Base-by-base conservation (phyloP, 1,140 invertebrate genomes). In the Tetramorium simillimum region DNA sequence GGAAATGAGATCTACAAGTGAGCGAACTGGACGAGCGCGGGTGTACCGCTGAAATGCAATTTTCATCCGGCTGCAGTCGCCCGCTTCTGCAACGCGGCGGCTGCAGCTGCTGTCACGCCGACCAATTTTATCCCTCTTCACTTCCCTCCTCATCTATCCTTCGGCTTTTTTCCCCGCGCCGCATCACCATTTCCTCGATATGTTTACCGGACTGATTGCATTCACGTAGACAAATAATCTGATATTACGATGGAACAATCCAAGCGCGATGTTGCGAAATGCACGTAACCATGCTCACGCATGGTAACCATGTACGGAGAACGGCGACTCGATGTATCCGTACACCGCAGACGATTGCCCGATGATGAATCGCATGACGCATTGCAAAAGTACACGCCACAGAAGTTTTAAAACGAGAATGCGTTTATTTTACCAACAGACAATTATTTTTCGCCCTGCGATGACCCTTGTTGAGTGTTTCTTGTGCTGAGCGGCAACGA, bases 1-100 rank as follows among this genome's bases (percentile, higher is more conserved):
- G 90, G 86, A 92, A 92, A 92, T 92, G 88, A 92, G 90, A 92
- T 91, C 72, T 90, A 89, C 88, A 69, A 89, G 85, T 90, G 88
- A 87, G 65, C 70, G 81, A 65, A 67, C 76, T 82, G 88, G 78
- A 86, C 80, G 65, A 63, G 72, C 33, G 73, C 24, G 56, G 60
- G 46, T 82, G 65, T 72, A 84, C 60, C 56, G 84, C 75, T 86
- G 85, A 91, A 91, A 92, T 89, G 90, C 88, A 92, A 92, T 92
- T 92, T 91, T 92, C 90, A 92, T 92, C 72, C 21, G 53, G 53
- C 62, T 65, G 88, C 81, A 67, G 58, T 43, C 53, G 65, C 58
- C 69, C 40, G 24, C 85, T 49, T 33, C 24, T 56, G 81, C 73
- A 60, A 49, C 86, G 81, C 63, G 65, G 49, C 73, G 46, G 46